These are phyloP conservation scores for Gymnarchus niloticus DNA, from an alignment of 2,113 vertebrate species.

Conservation along the genomic window DNA sequence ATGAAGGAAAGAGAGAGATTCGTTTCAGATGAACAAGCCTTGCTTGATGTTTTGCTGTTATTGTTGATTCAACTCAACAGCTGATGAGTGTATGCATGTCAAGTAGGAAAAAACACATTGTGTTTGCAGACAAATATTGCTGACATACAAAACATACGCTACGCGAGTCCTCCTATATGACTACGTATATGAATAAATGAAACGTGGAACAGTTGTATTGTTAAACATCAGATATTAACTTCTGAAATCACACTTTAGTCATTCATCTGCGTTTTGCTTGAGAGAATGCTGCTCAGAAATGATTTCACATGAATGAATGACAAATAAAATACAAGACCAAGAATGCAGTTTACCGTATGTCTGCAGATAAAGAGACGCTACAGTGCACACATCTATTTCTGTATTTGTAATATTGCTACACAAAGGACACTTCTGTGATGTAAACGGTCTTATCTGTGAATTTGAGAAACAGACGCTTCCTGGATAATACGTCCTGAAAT, in stretches of 20 bases:
- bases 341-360: background rate
- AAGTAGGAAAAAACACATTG: too few species aligned
- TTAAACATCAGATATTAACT: background rate
- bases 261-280: background rate
- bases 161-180: too few species aligned
- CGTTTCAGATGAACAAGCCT: too few species aligned
- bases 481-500: slow-evolving; percentile 16
- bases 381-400: background rate
- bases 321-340: background rate
- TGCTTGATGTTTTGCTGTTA: too few species aligned
- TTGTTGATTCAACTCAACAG: too few species aligned
- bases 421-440: background rate
- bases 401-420: background rate
- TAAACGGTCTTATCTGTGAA: background rate
- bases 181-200: too few species aligned
- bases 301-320: background rate
- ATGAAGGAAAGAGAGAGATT: background rate
- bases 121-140: too few species aligned
- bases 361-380: background rate
- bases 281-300: background rate
- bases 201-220: background rate
- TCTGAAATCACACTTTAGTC: background rate
- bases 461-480: slow-evolving; percentile 11
- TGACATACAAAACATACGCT: too few species aligned
- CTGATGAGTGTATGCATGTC: too few species aligned